phyloP scores from a whole-genome alignment of 2,113 vertebrate species.

The Zapornia atra region DNA sequence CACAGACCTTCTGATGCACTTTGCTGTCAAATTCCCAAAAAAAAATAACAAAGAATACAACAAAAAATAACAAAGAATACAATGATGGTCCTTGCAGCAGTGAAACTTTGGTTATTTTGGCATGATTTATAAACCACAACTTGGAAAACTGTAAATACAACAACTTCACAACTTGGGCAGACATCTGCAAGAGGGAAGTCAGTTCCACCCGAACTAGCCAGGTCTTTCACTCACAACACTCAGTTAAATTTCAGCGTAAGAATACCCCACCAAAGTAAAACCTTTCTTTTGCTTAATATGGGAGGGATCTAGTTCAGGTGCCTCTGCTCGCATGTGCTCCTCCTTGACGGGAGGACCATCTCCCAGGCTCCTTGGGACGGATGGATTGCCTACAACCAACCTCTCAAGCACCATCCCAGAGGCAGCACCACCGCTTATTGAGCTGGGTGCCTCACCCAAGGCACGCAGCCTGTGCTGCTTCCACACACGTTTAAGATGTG shows the following conservation, averaged over 20 bases:
- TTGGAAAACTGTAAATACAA: neutral
- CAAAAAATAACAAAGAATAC: neutral
- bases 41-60: neutral
- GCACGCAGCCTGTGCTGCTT: no score
- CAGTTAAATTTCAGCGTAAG: neutral
- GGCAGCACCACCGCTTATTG: neutral
- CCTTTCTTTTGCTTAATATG: neutral
- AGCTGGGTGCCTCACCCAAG: neutral
- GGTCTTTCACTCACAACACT: neutral
- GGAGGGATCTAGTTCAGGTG: neutral
- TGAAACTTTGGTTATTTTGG: neutral
- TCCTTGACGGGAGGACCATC: rapidly evolving
- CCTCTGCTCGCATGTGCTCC: neutral
- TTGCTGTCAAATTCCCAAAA: neutral
- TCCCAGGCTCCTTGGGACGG: neutral
- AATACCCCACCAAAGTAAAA: neutral
- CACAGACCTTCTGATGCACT: neutral
- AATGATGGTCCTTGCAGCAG: neutral
- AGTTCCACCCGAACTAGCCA: neutral
- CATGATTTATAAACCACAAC: neutral
- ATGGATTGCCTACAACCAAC: neutral
- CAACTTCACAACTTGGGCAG: neutral
- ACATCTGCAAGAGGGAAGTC: neutral
- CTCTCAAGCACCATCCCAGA: neutral
- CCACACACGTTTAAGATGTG: neutral